Percentiles rank a stretch among this genome's conserved stretches.
Evolutionary conservation across 2,888 invertebrate genomes (phyloP).

Genomic region (Drosophila fulvimacula): DNA sequence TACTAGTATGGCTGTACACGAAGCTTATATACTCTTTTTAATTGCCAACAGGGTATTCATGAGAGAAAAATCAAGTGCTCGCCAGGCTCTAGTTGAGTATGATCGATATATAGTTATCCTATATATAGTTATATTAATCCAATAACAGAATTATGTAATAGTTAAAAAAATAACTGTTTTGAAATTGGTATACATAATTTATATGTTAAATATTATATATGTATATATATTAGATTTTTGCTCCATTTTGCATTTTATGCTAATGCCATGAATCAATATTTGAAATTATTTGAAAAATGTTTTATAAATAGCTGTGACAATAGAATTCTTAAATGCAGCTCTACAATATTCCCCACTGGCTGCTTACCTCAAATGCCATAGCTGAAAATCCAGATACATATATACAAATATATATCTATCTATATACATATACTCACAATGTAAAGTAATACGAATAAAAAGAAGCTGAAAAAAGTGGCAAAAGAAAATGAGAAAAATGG

Average conservation of each 20-base stretch:
- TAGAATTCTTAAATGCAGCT: constrained; percentile 17
- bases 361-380: constrained; percentile 37
- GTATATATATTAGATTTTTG: not conserved
- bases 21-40: not conserved
- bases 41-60: no score
- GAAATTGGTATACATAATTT: not conserved
- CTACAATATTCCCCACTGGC: constrained; percentile 35
- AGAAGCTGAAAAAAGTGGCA: constrained; percentile 23
- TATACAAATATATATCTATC: not conserved
- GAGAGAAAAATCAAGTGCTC: not conserved
- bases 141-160: no score
- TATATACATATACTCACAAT: not conserved
- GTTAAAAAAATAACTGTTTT: no score
- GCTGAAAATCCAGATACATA: constrained; percentile 6
- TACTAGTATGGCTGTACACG: not conserved
- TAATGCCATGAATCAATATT: not conserved
- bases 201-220: no score
- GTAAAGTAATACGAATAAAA: constrained; percentile 29
- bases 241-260: no score
- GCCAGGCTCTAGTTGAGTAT: not conserved
- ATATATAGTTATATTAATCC: no score
- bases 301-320: not conserved
- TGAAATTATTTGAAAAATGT: not conserved
- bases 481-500: constrained; percentile 29
- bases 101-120: not conserved